Evolutionary conservation across 1,140 invertebrate species (phyloP), one percentile per base, ranked within the genome.

Genomic region (Orius laevigatus): DNA sequence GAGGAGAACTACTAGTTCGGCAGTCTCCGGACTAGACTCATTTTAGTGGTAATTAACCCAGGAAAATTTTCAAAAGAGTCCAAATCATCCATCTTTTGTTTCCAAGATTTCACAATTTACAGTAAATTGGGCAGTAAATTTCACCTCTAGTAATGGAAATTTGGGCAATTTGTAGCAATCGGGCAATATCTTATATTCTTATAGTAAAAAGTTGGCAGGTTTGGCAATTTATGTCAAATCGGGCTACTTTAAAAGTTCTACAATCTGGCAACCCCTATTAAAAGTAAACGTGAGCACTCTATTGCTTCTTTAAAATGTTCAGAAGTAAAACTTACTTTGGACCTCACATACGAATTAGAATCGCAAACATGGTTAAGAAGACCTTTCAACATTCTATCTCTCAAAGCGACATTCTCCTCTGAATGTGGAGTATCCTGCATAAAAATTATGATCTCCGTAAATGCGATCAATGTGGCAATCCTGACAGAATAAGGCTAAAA

Each of bases 351-450:
- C 3, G 85, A 80, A 57, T 87, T 79, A 1, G 73, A 58, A 62
- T 93, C 89, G 54, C 81, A 73, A 39, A 90, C 73, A 60, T 91
- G 87, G n/a, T 84, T 77, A 58, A 82, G 69, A 3, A 90, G 62
- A 54, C 72, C 67, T 49, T 82, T 74, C 1, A 89, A 66, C 50
- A 84, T 79, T 55, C 80, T 72, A 58, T 86, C 76, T 2, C 84
- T 68, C 38, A 70, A 66, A 19, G 70, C 63, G 55, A 73, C 73
- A 39, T 73, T 65, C 51, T 78, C 76, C n/a, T 77, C 70, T 25
- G 72, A 66, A 8, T 88, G 63, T 20, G 77, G 69, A 54, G 85
- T 83, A 33, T 73, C 73, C 36, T 72, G 78, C 2, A 90, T 62
- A 44, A 77, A 71, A 16, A 74, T 71, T 3, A 76, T 64, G 15